Evolutionary conservation across 2,113 vertebrate genomes (phyloP), one percentile per base, ranked within the genome.

Genomic region (Pan paniscus): DNA sequence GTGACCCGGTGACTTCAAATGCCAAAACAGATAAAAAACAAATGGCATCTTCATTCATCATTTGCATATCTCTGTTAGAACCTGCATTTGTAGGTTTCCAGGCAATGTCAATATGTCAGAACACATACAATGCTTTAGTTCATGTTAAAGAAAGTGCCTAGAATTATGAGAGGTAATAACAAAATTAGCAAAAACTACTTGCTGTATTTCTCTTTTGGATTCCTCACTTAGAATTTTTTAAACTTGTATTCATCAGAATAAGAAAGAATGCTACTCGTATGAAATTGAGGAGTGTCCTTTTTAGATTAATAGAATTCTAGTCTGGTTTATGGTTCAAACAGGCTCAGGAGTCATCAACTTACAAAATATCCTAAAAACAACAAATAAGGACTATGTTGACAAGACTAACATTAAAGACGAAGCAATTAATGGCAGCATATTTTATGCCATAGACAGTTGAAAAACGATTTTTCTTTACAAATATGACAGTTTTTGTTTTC

Each of bases 1-100:
- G 40, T 48, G 8, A 50, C 9, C 6, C 46, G 23, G n/a, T 55
- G 13, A 94, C 61, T 83, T 4, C 6, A 52, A 87, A 79, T 38
- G 3, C 17, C 8, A 35, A 76, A 82, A 83, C 7, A 70, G 7
- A 25, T 32, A 57, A 57, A 35, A 48, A 48, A 84, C 43, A 78
- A 52, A 5, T 48, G 20, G 8, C 6, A 0, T 67, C 13, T 88
- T 5, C 16, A 50, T 3, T 50, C 17, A n/a, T 3, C 5, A 35
- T 61, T 16, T 18, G 0, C 18, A 20, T 64, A 30, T 20, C 5
- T 70, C 6, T 48, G n/a, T 32, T 1, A 50, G 30, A 40, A 17
- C 68, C 3, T 81, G 23, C 38, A 93, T 87, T 12, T 48, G 6
- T 75, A 85, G 40, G 8, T 82, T 92, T 48, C 20, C 35, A 82